These are phyloP conservation scores for Callipepla californica DNA, from an alignment of 2,113 vertebrate species.

Conservation along the genomic window DNA sequence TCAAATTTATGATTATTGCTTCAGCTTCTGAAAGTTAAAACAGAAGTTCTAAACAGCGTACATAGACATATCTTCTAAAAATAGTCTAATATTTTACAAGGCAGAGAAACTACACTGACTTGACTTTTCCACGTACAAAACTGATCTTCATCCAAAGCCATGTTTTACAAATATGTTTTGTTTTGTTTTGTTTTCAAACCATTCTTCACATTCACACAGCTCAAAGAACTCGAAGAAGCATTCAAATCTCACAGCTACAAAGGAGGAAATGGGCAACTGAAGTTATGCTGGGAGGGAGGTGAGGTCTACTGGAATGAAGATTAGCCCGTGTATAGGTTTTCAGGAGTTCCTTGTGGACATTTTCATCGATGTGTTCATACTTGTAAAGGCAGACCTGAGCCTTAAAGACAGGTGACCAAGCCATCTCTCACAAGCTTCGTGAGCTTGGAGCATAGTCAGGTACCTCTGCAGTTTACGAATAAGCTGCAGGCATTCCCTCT, in stretches of 20 bases:
- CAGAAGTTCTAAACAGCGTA: background rate
- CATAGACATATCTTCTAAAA: background rate
- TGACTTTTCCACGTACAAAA: slow-evolving; percentile 38
- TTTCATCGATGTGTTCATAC: rapidly evolving
- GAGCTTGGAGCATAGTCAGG: background rate
- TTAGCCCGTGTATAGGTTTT: background rate
- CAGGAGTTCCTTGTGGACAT: background rate
- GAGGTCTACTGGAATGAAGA: background rate
- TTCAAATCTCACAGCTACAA: background rate
- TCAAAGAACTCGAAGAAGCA: background rate
- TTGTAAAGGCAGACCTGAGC: background rate
- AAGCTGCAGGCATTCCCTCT: background rate
- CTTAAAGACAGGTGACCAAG: background rate
- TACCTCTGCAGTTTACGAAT: background rate
- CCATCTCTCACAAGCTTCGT: background rate
- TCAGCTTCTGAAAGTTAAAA: slow-evolving; percentile 1
- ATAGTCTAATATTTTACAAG: background rate
- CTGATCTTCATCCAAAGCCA: background rate
- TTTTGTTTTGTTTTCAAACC: background rate
- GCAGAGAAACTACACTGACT: background rate
- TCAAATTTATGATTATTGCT: background rate
- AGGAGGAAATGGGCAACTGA: rapidly evolving
- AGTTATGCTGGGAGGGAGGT: background rate
- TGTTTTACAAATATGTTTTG: background rate
- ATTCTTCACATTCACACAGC: rapidly evolving